Conservation (phyloP, 2,888 invertebrate species). For the Smittia aterrima region DNA sequence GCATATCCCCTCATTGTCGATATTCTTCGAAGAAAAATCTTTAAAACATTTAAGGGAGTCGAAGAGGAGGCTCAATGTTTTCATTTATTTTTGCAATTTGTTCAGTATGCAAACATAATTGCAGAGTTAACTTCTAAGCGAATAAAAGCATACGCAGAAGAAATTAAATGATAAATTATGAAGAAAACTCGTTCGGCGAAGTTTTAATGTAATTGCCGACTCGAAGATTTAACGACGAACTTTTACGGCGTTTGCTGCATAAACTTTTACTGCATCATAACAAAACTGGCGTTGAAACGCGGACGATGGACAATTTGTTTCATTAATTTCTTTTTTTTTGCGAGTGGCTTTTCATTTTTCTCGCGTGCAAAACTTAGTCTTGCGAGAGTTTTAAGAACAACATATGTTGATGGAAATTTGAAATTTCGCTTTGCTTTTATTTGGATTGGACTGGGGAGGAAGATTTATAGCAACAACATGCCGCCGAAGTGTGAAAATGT, state of each 20-base stretch:
- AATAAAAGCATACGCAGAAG: no score
- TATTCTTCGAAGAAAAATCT: no score
- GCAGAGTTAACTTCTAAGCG: no score
- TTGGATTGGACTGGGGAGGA: not conserved
- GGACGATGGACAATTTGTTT: constrained; percentile 10
- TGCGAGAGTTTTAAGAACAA: not conserved
- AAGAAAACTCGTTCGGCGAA: not conserved
- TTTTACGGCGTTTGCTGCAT: constrained; percentile 17
- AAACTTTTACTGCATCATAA: not conserved
- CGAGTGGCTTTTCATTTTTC: not conserved
- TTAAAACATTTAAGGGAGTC: no score
- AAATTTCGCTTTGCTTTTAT: not conserved
- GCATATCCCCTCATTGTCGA: no score
- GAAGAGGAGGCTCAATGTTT: no score
- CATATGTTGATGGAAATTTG: not conserved
- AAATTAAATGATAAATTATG: no score
- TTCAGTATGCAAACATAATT: no score
- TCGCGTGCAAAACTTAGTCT: not conserved
- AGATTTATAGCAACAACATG: not conserved
- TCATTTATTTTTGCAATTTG: no score
- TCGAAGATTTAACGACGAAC: constrained; percentile 4
- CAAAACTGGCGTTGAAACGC: not conserved
- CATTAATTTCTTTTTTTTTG: constrained; percentile 1
- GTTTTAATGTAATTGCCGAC: no score
- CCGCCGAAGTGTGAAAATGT: constrained; percentile 14